Percentiles rank a stretch among this genome's conserved stretches.
Evolutionary conservation across 1,140 invertebrate genomes (phyloP).

Genomic region (Ganaspis sp.): DNA sequence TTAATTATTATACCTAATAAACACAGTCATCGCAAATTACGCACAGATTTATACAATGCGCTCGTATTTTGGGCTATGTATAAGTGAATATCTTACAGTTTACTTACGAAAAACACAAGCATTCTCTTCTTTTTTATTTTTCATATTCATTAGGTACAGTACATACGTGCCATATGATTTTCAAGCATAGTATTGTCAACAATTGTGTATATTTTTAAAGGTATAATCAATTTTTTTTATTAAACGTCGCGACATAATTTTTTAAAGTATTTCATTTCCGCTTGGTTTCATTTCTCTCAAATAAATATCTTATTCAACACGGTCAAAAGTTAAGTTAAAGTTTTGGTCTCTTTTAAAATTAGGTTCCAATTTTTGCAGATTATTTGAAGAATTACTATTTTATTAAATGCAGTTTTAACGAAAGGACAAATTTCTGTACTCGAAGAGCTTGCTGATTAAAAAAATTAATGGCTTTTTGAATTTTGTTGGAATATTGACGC

Average conservation of each 20-base stretch:
- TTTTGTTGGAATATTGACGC: too few species aligned
- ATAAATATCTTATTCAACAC: too few species aligned
- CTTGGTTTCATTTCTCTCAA: too few species aligned
- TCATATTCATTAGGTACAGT: slow-evolving; percentile 61
- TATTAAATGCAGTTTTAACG: too few species aligned
- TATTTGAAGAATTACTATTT: too few species aligned
- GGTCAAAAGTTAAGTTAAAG: too few species aligned
- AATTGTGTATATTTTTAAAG: slow-evolving; percentile 62
- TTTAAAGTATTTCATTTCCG: too few species aligned
- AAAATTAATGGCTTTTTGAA: too few species aligned
- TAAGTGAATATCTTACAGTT: slow-evolving; percentile 38
- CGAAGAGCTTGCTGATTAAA: too few species aligned
- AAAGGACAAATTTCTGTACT: too few species aligned
- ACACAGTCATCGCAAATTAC: slow-evolving; percentile 55
- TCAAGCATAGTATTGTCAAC: slow-evolving; percentile 71
- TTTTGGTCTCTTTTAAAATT: too few species aligned
- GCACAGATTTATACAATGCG: slow-evolving; percentile 52
- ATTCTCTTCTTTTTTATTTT: slow-evolving; percentile 52
- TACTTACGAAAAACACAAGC: slow-evolving; percentile 61
- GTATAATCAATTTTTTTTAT: neutral
- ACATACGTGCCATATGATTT: slow-evolving; percentile 63
- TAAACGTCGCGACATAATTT: neutral
- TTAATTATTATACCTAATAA: slow-evolving; percentile 57
- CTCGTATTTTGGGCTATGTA: slow-evolving; percentile 36
- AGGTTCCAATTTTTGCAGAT: too few species aligned